A percentile compares a stretch with the other conserved stretches of the same genome.
Conservation (phyloP, 2,888 invertebrate genomes). For the Phengaris alcon region DNA sequence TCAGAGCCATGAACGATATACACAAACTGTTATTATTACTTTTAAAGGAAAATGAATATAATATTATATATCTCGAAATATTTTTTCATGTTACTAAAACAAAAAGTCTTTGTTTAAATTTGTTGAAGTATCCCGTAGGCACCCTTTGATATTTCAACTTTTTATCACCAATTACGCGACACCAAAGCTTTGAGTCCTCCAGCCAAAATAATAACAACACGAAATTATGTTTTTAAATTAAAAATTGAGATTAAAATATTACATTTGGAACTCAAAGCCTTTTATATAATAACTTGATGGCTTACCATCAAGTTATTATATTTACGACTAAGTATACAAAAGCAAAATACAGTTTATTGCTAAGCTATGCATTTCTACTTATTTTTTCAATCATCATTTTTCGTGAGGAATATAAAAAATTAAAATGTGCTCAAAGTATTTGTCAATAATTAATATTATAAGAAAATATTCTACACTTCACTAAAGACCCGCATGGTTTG, state of each 20-base stretch:
- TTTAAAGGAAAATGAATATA: neutral
- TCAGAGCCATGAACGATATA: too few species aligned
- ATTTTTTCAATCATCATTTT: neutral
- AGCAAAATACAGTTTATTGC: neutral
- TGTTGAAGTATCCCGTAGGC: neutral
- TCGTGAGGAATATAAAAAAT: neutral
- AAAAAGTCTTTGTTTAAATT: neutral
- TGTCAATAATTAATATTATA: neutral
- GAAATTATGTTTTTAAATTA: neutral
- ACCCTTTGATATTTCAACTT: neutral
- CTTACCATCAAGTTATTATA: too few species aligned
- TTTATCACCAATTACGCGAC: conserved; percentile 10
- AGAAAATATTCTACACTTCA: neutral
- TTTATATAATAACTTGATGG: too few species aligned
- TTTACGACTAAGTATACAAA: neutral
- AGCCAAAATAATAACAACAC: neutral
- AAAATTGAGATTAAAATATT: conserved; percentile 2
- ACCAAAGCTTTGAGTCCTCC: conserved; percentile 21
- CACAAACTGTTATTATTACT: neutral
- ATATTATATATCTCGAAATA: neutral
- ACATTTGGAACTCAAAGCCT: too few species aligned
- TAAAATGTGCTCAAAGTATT: neutral
- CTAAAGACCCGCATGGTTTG: neutral
- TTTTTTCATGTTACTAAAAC: neutral
- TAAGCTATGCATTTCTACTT: too few species aligned